phyloP scores from a whole-genome alignment of 2,113 vertebrate genomes.

The Daphoenositta chrysoptera region DNA sequence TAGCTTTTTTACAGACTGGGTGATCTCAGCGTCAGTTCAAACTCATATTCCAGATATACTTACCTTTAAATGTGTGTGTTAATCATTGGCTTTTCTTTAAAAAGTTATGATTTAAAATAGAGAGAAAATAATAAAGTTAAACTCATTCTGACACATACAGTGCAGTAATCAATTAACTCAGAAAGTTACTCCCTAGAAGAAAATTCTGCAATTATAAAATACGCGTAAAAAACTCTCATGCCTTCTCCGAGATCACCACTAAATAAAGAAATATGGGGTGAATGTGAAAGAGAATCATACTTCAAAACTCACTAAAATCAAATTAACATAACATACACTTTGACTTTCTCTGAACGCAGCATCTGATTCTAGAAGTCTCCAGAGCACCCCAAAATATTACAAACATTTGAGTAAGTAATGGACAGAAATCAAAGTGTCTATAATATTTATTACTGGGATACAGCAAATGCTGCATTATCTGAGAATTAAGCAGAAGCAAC shows the following conservation, averaged over 20 bases:
- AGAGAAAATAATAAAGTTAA: not conserved
- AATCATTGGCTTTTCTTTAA: not conserved
- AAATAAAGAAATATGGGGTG: not conserved
- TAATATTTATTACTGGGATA: not conserved
- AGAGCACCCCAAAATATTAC: not conserved
- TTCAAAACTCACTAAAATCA: not conserved
- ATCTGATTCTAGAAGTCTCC: not conserved
- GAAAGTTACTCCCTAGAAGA: not conserved
- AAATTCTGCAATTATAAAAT: not conserved
- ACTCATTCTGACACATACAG: not conserved
- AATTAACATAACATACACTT: not conserved
- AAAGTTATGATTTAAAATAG: not conserved
- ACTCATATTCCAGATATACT: not conserved
- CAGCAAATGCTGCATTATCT: not conserved
- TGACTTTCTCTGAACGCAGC: not conserved
- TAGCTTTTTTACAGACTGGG: not conserved
- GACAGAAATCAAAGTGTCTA: not conserved
- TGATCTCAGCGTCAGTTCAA: not conserved
- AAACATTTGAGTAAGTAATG: not conserved
- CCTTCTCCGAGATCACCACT: not conserved
- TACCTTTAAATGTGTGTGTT: not conserved
- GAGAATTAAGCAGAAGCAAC: not conserved
- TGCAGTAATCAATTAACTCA: not conserved
- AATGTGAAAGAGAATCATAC: not conserved
- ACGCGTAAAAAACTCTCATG: not conserved